Evolutionary conservation across 1,140 invertebrate species (phyloP).

Genomic region (Drosophila bocki): DNA sequence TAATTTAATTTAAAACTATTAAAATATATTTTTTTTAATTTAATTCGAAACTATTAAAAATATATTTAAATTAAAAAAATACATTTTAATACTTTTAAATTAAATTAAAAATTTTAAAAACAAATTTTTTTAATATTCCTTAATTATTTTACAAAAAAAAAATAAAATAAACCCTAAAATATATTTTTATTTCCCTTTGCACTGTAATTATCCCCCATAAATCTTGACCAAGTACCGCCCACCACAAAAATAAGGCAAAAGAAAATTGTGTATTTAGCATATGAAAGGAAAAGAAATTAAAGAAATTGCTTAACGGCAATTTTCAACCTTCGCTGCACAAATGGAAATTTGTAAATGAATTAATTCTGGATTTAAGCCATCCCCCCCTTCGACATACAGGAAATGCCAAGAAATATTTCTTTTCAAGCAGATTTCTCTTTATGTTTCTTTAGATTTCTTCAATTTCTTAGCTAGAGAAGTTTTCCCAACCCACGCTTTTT

Average conservation of each 20-base stretch:
- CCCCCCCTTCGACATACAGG: background rate
- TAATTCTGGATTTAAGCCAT: conserved; percentile 36
- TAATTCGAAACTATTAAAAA: too few relatives aligned
- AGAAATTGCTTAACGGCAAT: conserved; percentile 70
- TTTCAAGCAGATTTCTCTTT: conserved; percentile 20
- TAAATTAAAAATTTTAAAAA: too few relatives aligned
- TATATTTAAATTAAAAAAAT: too few relatives aligned
- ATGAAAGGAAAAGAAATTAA: conserved; percentile 58
- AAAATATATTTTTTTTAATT: too few relatives aligned
- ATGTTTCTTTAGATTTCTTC: background rate
- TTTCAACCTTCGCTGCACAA: conserved; percentile 34
- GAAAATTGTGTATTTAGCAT: conserved; percentile 17
- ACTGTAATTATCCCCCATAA: background rate
- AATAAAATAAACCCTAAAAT: background rate
- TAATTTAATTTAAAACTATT: too few relatives aligned
- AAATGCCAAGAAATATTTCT: conserved; percentile 29
- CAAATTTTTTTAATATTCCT: background rate
- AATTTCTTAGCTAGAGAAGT: conserved; percentile 1
- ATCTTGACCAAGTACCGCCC: background rate
- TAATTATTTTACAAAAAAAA: background rate
- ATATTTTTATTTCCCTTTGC: too few relatives aligned
- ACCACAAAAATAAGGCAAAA: background rate
- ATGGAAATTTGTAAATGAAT: conserved; percentile 67
- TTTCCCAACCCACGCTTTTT: background rate
- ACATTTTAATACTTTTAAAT: too few relatives aligned